Base-by-base conservation (phyloP, 2,888 invertebrate genomes). In the Gisinianus flammeolus region DNA sequence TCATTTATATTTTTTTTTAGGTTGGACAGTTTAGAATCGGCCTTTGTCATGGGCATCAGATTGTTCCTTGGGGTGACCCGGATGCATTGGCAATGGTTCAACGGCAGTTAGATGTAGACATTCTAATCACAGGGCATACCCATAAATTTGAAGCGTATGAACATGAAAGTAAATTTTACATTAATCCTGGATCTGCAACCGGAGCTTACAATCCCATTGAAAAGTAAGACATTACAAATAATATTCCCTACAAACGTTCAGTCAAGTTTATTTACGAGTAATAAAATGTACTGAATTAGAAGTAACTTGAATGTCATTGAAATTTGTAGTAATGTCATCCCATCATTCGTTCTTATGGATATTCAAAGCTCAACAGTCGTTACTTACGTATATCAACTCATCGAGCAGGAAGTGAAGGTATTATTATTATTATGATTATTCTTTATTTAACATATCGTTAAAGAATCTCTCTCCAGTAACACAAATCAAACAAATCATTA, bases 341-440 rank as follows among this genome's bases (percentile, higher is more conserved):
- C 99, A 70, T 98, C 98, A 0, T 99, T 99, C 88, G 98, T 98
- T 0, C 89, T 99, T 76, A 96, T 99, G 94, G 99, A 99, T 87
- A 98, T 99, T 84, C 98, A 99, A 88, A 96, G 97, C 86, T 93
- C 96, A 0, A 97, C 96, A 1, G 97, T 99, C 26, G 97, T 98
- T 12, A 97, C 97, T 0, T 99, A 99, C 86, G 96, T 99, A 1
- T 99, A 99, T 89, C 97, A 98, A 87, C 90, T 99, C 71, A 92
- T 97, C 67, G 96, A 95, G 2, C 97, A 98, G 85, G 98, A 99
- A 87, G 98, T 99, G n/a, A 98, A 98, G 89, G 98, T 99, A n/a
- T n/a, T n/a, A n/a, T n/a, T n/a, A n/a, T n/a, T n/a, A n/a, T n/a
- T n/a, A n/a, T n/a, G n/a, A n/a, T n/a, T n/a, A n/a, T n/a, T n/a